A percentile compares a stretch with the other conserved stretches of the same genome.
Evolutionary conservation across 2,113 vertebrate species (phyloP).

Genomic region (Leuciscus idus): DNA sequence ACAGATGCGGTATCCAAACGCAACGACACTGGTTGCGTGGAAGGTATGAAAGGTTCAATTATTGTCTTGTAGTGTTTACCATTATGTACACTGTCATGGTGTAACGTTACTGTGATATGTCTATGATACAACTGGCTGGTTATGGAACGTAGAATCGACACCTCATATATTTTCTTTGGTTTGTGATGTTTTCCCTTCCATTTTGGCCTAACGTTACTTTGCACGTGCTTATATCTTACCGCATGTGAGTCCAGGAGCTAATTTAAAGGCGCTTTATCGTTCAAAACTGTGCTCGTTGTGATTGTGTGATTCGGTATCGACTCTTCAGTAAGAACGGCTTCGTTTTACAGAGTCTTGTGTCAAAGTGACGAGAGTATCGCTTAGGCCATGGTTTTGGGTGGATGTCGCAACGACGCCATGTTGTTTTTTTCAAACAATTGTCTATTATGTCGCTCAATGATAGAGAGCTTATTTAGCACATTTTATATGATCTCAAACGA

Average conservation of each 20-base stretch:
- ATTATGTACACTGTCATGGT: no score
- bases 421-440: slow-evolving; percentile 23
- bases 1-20: background rate
- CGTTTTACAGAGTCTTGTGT: slow-evolving; percentile 10
- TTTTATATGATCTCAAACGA: background rate
- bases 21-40: slow-evolving; percentile 32
- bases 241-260: background rate
- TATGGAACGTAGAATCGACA: background rate
- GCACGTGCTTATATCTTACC: background rate
- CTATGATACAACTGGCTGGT: background rate
- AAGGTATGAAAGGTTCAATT: slow-evolving; percentile 41
- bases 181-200: background rate
- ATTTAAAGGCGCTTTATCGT: background rate
- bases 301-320: slow-evolving; percentile 7
- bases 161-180: background rate
- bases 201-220: slow-evolving; percentile 10
- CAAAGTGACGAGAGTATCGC: background rate
- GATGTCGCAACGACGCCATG: slow-evolving; percentile 38
- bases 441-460: background rate
- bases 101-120: background rate
- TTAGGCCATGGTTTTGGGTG: background rate
- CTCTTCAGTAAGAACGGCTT: background rate
- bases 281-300: background rate
- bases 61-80: background rate
- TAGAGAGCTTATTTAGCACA: no score